Base-by-base conservation (phyloP, 2,888 invertebrate species). In the Tetragonula carbonaria region DNA sequence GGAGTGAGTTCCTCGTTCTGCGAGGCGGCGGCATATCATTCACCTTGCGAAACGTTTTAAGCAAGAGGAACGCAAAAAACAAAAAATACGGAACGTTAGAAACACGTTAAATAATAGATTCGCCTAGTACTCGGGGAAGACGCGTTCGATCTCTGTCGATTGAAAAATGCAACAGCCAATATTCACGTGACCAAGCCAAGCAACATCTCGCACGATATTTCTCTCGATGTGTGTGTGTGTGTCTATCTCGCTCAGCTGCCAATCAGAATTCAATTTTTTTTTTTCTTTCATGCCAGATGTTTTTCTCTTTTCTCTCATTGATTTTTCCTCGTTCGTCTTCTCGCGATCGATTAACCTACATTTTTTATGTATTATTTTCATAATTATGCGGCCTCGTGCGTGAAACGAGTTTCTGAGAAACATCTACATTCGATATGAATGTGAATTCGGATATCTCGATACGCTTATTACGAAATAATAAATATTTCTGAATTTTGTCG, bases 221-320 rank as follows among this genome's bases (percentile, higher is more conserved):
- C 59, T 28, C 78, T 45, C 45, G 55, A 55, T 55, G 38, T 4
- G 18, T 3, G 28, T 3, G 28, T 28, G 33, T 33, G 33, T 33
- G 33, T 33, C 28, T 70, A 72, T n/a, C 68, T 59, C 33, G n/a
- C 71, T 2, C 23, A 21, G 63, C 23, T 23, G 59, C 28, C 73
- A 55, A 72, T 73, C 65, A 78, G 55, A 72, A 78, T 73, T 78
- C 65, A 55, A 50, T 65, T 78, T 21, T 18, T 65, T 21, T 8
- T n/a, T 6, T 21, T 55, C 6, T 18, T 55, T 18, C 18, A 11
- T 21, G 8, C 23, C n/a, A 57, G 14, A 57, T 2, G 4, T 33
- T n/a, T 59, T 68, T 65, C 28, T 21, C n/a, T 51, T 76, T n/a
- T n/a, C 11, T 16, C 53, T 53, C 51, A 38, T 62, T 2, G 55